Conservation (phyloP, 2,797 vertebrate genomes). For the Melanogrammus aeglefinus region DNA sequence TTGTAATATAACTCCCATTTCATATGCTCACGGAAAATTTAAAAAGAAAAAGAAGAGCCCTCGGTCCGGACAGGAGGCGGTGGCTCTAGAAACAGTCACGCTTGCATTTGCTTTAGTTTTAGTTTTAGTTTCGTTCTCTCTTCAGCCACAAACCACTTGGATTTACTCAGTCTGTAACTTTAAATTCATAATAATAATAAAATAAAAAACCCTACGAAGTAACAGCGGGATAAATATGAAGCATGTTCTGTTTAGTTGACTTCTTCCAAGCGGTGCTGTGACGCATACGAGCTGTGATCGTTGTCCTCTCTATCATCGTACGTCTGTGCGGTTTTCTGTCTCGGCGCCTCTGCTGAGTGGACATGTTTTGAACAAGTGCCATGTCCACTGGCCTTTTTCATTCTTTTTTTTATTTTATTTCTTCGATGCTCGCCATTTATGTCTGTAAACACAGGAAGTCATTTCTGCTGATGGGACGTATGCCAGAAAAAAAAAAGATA, state of each 20-base stretch:
- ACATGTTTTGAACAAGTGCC: not conserved
- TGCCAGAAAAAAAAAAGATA: slow-evolving; percentile 31
- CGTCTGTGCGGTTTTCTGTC: slow-evolving; percentile 65
- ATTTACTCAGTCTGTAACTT: slow-evolving; percentile 4
- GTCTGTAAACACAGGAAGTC: slow-evolving; percentile 61
- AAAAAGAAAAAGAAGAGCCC: not conserved
- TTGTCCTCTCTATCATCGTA: slow-evolving; percentile 50
- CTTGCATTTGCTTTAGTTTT: not conserved
- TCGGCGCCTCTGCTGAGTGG: not conserved
- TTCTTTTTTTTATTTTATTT: not conserved
- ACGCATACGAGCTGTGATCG: slow-evolving; percentile 62
- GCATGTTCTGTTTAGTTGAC: slow-evolving; percentile 50
- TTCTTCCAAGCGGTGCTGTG: slow-evolving; percentile 61
- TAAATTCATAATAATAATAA: slow-evolving; percentile 5
- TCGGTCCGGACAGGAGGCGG: not conserved
- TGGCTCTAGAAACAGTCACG: not conserved
- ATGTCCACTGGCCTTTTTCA: not conserved
- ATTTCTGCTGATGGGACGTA: slow-evolving; percentile 51
- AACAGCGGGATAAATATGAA: slow-evolving; percentile 20
- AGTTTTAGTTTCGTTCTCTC: not conserved
- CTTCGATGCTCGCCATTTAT: slow-evolving; percentile 43
- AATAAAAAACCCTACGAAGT: not conserved
- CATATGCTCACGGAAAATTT: not conserved
- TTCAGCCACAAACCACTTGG: not conserved
- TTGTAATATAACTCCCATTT: slow-evolving; percentile 2